phyloP scores from a whole-genome alignment of 2,888 invertebrate species.

The Drymonia ruficornis region DNA sequence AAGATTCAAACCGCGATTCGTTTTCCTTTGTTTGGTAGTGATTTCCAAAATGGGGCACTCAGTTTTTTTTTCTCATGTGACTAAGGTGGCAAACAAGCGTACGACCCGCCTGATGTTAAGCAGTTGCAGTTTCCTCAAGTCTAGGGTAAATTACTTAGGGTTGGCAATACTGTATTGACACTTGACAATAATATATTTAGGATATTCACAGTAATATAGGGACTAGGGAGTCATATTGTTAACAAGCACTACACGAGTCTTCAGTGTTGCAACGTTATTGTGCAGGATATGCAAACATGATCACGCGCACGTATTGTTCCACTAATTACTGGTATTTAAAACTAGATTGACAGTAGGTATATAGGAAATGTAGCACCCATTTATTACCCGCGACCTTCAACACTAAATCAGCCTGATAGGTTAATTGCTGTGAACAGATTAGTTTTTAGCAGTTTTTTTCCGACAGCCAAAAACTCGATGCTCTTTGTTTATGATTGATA shows the following conservation, averaged over 20 bases:
- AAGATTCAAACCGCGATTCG: conserved; percentile 62
- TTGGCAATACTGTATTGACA: too few species aligned
- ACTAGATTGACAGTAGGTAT: conserved; percentile 50
- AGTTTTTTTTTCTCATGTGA: too few species aligned
- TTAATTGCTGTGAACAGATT: conserved; percentile 80
- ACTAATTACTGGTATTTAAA: conserved; percentile 41
- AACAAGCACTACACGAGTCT: too few species aligned
- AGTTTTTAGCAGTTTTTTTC: conserved; percentile 79
- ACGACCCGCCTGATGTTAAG: too few species aligned
- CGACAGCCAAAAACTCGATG: conserved; percentile 53
- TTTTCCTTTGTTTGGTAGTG: conserved; percentile 62
- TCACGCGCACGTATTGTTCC: too few species aligned
- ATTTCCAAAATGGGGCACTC: conserved; percentile 58
- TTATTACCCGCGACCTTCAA: conserved; percentile 72
- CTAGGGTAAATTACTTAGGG: conserved; percentile 4
- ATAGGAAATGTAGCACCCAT: conserved; percentile 64
- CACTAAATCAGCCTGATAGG: conserved; percentile 78
- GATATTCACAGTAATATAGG: too few species aligned
- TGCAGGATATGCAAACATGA: too few species aligned
- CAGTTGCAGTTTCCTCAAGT: too few species aligned
- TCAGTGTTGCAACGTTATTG: too few species aligned
- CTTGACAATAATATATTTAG: too few species aligned
- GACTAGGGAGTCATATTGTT: too few species aligned
- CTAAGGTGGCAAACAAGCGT: too few species aligned
- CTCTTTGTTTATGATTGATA: conserved; percentile 81